Percentiles rank a stretch among this genome's conserved stretches.
Evolutionary conservation across 2,797 vertebrate genomes (phyloP).

Genomic region (Squalus acanthias): DNA sequence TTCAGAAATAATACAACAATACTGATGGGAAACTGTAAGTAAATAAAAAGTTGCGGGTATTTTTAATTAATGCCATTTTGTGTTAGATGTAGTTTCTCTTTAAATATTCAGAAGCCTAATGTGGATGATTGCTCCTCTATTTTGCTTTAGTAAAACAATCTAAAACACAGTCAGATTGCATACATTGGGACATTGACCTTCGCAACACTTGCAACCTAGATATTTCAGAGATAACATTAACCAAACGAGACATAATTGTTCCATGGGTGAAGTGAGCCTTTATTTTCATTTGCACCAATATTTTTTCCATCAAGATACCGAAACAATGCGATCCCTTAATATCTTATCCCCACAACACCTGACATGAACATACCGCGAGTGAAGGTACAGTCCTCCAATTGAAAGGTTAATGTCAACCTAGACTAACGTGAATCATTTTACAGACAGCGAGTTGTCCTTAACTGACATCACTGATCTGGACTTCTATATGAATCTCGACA

Average conservation of each 20-base stretch:
- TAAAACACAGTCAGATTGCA: not conserved
- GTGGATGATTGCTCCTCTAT: not conserved
- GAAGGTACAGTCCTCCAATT: not conserved
- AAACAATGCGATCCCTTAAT: not conserved
- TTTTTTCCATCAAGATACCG: not conserved
- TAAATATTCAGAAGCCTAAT: not conserved
- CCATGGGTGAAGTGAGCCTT: not conserved
- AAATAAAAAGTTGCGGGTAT: not conserved
- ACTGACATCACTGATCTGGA: not conserved
- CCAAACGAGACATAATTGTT: not conserved
- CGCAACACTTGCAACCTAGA: not conserved
- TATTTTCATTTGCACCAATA: not conserved
- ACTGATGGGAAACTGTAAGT: not conserved
- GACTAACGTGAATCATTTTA: not conserved
- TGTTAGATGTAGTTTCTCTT: not conserved
- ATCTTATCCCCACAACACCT: not conserved
- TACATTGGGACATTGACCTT: not conserved
- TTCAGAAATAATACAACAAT: not conserved
- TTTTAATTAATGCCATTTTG: not conserved
- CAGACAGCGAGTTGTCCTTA: slow-evolving; percentile 1
- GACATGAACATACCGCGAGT: not conserved
- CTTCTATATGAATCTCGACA: not conserved
- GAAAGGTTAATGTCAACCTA: not conserved
- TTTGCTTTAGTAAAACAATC: slow-evolving; percentile 1
- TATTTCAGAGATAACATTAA: not conserved